phyloP scores from a whole-genome alignment of 2,888 invertebrate genomes.

The Agonopterix subpropinquella region DNA sequence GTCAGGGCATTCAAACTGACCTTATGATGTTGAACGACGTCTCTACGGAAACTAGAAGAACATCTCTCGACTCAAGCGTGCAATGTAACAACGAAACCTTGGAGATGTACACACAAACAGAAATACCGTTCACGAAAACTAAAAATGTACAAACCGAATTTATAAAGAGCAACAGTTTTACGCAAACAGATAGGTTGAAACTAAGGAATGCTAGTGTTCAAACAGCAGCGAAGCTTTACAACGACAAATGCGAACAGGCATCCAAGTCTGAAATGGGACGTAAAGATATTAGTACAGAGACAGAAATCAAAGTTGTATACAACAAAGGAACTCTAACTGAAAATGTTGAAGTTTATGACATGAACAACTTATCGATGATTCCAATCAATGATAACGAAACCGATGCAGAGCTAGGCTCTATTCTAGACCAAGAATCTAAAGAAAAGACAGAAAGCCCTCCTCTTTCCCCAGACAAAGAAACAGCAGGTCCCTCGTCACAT shows the following conservation, averaged over 20 bases:
- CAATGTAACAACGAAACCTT: constrained; percentile 44
- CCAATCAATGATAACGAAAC: constrained; percentile 12
- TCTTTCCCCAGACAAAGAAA: constrained; percentile 49
- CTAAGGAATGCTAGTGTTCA: constrained; percentile 41
- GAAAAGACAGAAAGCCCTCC: constrained; percentile 69
- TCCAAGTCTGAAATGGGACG: constrained; percentile 22
- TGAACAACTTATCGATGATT: constrained; percentile 10
- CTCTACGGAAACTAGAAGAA: constrained; percentile 53
- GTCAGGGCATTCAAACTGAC: constrained; percentile 64
- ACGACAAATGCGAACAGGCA: constrained; percentile 41
- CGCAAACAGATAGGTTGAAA: constrained; percentile 55
- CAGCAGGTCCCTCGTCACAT: constrained; percentile 32
- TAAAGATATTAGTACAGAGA: constrained; percentile 39
- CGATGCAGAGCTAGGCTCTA: constrained; percentile 5
- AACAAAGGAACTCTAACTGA: constrained; percentile 30
- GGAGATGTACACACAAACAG: constrained; percentile 62
- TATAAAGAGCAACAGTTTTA: constrained; percentile 28
- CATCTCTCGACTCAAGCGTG: constrained; percentile 52
- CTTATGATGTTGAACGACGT: constrained; percentile 52
- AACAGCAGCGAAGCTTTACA: constrained; percentile 34
- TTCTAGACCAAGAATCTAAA: constrained; percentile 17
- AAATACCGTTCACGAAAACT: constrained; percentile 47
- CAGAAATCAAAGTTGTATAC: constrained; percentile 21
- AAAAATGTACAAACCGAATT: constrained; percentile 51
- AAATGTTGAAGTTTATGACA: constrained; percentile 17